Percentiles rank a stretch among this genome's conserved stretches.
Conservation (phyloP, 2,797 vertebrate genomes). For the Chiropotes sagulatus region DNA sequence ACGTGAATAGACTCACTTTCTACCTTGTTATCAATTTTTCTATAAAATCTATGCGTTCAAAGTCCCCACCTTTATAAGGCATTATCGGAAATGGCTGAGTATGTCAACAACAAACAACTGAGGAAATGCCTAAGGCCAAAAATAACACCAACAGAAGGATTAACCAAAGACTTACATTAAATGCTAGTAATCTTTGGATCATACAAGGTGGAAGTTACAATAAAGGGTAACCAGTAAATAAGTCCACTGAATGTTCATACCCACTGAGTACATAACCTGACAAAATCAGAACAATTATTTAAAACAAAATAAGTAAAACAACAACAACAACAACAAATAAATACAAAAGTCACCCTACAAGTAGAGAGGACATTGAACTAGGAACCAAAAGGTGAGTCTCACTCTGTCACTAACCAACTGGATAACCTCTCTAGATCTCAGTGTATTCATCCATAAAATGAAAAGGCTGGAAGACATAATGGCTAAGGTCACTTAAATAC, state of each 20-base stretch:
- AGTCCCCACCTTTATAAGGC: constrained; percentile 31
- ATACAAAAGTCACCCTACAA: constrained; percentile 30
- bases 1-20: background rate
- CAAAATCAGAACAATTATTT: constrained; percentile 65
- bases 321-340: constrained; percentile 18
- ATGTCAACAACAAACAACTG: constrained; percentile 43
- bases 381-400: constrained; percentile 34
- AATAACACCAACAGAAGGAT: constrained; percentile 45
- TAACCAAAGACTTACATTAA: constrained; percentile 50
- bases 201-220: constrained; percentile 8
- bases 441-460: constrained; percentile 46
- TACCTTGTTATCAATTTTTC: constrained; percentile 33
- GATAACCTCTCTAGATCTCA: background rate
- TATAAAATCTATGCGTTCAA: constrained; percentile 38
- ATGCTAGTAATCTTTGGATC: background rate
- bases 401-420: constrained; percentile 27
- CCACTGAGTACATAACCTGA: background rate
- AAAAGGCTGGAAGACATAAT: constrained; percentile 44
- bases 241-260: constrained; percentile 32
- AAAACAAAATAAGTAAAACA: constrained; percentile 63
- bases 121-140: constrained; percentile 54
- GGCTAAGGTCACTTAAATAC: constrained; percentile 26
- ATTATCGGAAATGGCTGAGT: constrained; percentile 44
- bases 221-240: constrained; percentile 49
- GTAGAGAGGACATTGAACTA: constrained; percentile 20